These are phyloP conservation scores for Apomyelois bistriatella DNA, from an alignment of 2,888 invertebrate genomes.

Conservation along the genomic window DNA sequence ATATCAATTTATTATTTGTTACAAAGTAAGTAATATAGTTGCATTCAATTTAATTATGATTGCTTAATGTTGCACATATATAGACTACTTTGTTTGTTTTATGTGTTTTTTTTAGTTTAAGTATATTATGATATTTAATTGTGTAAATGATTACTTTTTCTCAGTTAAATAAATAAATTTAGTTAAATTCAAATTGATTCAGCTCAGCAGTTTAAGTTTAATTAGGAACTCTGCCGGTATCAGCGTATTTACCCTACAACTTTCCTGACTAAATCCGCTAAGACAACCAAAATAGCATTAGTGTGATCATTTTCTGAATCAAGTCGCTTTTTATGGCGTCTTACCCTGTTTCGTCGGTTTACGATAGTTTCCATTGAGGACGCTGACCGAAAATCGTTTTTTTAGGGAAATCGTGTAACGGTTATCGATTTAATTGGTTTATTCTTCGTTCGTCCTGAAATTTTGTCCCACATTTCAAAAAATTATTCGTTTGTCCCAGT, in stretches of 20 bases:
- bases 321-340: conserved; percentile 39
- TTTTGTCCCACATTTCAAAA: no score
- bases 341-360: conserved; percentile 51
- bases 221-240: background rate
- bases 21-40: no score
- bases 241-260: conserved; percentile 22
- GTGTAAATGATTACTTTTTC: no score
- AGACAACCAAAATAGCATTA: conserved; percentile 31
- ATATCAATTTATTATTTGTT: no score
- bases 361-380: conserved; percentile 37
- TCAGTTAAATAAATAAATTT: no score
- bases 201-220: background rate
- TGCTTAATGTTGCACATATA: no score
- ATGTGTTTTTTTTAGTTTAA: no score
- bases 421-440: conserved; percentile 6
- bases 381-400: conserved; percentile 38
- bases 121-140: no score
- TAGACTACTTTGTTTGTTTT: no score
- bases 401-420: conserved; percentile 45
- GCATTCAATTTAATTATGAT: no score
- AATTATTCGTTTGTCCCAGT: no score
- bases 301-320: conserved; percentile 43
- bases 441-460: no score
- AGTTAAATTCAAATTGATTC: background rate
- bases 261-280: conserved; percentile 33